These are phyloP conservation scores for Tenodera sinensis DNA, from an alignment of 2,888 invertebrate species.

Conservation along the genomic window DNA sequence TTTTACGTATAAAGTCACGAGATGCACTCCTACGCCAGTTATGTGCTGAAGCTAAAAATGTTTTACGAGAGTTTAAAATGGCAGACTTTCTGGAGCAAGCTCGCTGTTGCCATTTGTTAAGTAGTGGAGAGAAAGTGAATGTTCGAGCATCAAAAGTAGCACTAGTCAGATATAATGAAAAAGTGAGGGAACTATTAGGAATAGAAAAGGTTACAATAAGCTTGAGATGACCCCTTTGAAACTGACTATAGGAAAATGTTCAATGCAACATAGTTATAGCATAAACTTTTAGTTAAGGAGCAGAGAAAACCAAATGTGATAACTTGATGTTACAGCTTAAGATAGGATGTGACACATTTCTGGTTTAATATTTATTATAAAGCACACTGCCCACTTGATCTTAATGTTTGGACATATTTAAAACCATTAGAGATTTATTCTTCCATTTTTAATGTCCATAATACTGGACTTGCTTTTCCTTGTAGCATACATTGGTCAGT, in stretches of 20 bases:
- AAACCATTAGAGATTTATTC: neutral
- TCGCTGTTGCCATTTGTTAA: conserved; percentile 72
- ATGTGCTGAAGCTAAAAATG: conserved; percentile 48
- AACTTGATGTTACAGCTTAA: neutral
- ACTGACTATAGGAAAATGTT: neutral
- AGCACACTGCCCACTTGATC: neutral
- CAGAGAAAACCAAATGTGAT: neutral
- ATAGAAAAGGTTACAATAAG: conserved; percentile 62
- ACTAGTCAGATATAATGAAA: conserved; percentile 79
- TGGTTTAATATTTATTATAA: neutral
- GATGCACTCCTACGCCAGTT: conserved; percentile 75
- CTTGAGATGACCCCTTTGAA: conserved; percentile 24
- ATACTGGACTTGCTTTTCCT: neutral
- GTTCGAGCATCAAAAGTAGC: conserved; percentile 76
- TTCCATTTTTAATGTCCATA: no score
- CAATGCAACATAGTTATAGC: neutral
- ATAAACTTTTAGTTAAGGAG: neutral
- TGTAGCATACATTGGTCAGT: no score
- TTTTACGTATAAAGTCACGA: conserved; percentile 75
- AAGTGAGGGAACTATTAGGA: conserved; percentile 74
- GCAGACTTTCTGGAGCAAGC: conserved; percentile 78
- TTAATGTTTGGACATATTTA: neutral
- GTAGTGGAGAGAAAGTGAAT: conserved; percentile 75
- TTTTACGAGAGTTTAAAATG: conserved; percentile 68
- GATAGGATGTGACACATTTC: neutral